Evolutionary conservation across 2,113 vertebrate species (phyloP), one percentile per base, ranked within the genome.

Genomic region (Corvus moneduloides): DNA sequence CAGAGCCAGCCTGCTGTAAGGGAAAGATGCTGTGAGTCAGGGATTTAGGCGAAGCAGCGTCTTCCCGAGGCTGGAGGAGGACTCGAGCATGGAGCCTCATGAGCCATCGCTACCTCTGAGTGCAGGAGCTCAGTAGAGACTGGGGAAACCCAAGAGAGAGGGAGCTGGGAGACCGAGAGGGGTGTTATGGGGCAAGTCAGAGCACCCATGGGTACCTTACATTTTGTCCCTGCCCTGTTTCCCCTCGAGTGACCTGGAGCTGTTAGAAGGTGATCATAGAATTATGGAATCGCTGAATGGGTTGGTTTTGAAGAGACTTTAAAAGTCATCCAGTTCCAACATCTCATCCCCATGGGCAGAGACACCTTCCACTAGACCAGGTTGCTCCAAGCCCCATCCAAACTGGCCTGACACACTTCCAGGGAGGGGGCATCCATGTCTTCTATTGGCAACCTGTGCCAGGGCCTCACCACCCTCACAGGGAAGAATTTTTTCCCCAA

Each of bases 41-140:
- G 59, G 46, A 41, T 78, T 54, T 63, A 13, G 21, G 68, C 0
- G 0, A 32, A 59, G 35, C 1, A 0, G 33, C 0, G 0, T 80
- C 33, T 80, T 24, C 27, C 30, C 0, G 0, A 30, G 54, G 58
- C 63, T 68, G 67, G 63, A 48, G 64, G 27, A 89, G 52, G 23
- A 19, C 2, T 51, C 10, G 11, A 30, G 10, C 30, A 26, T 0
- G 2, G 23, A 72, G 23, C 55, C 49, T 51, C 4, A 23, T 0
- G 4, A 87, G 73, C 9, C 12, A 5, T 0, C 0, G 46, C 26
- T 82, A 1, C n/a, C 26, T 30, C 46, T 27, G 72, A 41, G 71
- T 12, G 13, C 3, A 3, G 51, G 43, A 15, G 9, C 8, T 44
- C 62, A 18, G 54, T 5, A 11, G 3, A 1, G 26, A 28, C 35